Base-by-base conservation (phyloP, 2,797 vertebrate species). In the Sardinella longiceps region DNA sequence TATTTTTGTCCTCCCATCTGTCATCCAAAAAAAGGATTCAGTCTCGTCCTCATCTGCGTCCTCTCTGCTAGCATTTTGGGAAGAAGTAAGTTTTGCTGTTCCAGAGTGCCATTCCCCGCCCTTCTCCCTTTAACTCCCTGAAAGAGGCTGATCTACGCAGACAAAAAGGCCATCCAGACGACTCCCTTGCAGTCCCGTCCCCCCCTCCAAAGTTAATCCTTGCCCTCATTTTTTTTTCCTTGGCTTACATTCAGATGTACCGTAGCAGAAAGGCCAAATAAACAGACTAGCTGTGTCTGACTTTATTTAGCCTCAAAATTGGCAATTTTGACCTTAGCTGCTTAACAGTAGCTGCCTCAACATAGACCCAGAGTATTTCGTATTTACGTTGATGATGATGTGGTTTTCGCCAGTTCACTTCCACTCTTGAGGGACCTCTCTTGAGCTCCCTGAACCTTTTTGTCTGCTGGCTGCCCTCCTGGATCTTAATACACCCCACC, bases 21-120 rank as follows among this genome's bases (percentile, higher is more conserved):
- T 94, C 88, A 88, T 85, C 28, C 93, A 85, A 87, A 89, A 93
- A 84, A 95, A 96, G 96, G 96, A 93, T 88, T 95, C 94, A 82
- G 90, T 96, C 92, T 96, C 95, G 90, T 95, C 95, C 87, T 95
- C 94, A 12, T 95, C 94, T 88, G 88, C 92, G 83, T 95, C 96
- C 92, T 96, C 95, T 88, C 96, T 96, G 90, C 94, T 95, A 91
- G 95, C 94, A 90, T 95, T 96, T 92, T 96, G 95, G 96, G 96
- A 96, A 93, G 96, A 96, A 94, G 96, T 95, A 95, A 96, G 96
- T 94, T 94, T 92, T 85, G 85, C 85, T 87, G 84, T 86, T 82
- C 84, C 20, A 53, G 87, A 89, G 89, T 90, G 91, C 90, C 87
- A 53, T 6, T 81, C 89, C 81, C 90, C 80, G 84, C 81, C 45